A percentile compares a stretch with the other conserved stretches of the same genome.
Conservation (phyloP, 2,888 invertebrate genomes). For the Ornithoptera alexandrae region DNA sequence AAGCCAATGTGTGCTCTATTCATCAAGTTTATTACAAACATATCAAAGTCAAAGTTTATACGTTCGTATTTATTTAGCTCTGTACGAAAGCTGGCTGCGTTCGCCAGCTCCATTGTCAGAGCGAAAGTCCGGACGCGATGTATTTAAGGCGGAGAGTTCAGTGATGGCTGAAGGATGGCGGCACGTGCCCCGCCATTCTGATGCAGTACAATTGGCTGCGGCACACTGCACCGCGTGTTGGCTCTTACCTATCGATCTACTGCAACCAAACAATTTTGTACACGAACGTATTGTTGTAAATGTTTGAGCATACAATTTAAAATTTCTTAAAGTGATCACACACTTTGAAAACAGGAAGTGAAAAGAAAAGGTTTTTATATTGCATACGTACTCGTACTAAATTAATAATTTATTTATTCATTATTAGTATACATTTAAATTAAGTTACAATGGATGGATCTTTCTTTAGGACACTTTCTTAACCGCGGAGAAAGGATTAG, state of each 20-base stretch:
- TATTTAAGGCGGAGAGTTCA: conserved; percentile 8
- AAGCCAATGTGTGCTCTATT: too few relatives aligned
- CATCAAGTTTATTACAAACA: background rate
- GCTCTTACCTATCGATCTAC: conserved; percentile 11
- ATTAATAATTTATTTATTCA: too few relatives aligned
- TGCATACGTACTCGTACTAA: too few relatives aligned
- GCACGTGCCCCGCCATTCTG: conserved; percentile 23
- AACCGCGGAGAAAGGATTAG: too few relatives aligned
- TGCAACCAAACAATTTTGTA: background rate
- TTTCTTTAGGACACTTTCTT: too few relatives aligned
- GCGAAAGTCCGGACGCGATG: conserved; percentile 15
- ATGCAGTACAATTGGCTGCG: conserved; percentile 24
- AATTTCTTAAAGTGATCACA: too few relatives aligned
- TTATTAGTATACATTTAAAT: too few relatives aligned
- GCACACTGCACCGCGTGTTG: conserved; percentile 7
- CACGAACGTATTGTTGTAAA: conserved; percentile 3
- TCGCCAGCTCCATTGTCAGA: conserved; percentile 4
- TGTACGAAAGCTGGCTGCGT: conserved; percentile 5
- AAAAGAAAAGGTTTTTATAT: too few relatives aligned
- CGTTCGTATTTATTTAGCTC: conserved; percentile 3
- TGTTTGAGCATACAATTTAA: background rate
- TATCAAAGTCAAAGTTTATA: background rate
- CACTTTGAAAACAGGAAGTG: too few relatives aligned
- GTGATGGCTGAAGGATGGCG: conserved; percentile 24
- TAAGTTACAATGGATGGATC: too few relatives aligned